Conservation (phyloP, 1,140 invertebrate species). For the Papilio aristodemus region DNA sequence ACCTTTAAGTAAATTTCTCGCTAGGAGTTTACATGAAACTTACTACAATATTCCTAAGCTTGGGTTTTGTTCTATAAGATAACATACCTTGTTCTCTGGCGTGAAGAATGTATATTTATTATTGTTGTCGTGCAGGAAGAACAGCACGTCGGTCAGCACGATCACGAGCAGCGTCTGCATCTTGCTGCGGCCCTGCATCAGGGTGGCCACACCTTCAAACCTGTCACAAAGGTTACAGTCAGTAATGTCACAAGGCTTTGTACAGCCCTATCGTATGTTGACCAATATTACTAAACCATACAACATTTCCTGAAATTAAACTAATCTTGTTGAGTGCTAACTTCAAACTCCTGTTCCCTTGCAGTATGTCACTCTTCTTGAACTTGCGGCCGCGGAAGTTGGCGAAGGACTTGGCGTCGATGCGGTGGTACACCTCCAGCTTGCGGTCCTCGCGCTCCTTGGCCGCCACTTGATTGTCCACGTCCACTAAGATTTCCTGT, state of each 20-base stretch:
- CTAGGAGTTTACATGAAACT: too few species aligned
- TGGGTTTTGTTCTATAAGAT: too few species aligned
- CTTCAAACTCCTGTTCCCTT: conserved; percentile 89
- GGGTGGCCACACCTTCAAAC: conserved; percentile 91
- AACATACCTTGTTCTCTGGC: conserved; percentile 88
- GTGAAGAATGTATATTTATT: conserved; percentile 91
- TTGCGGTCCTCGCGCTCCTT: conserved; percentile 94
- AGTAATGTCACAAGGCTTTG: too few species aligned
- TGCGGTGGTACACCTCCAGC: conserved; percentile 94
- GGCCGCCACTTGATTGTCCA: conserved; percentile 94
- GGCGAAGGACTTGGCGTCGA: conserved; percentile 95
- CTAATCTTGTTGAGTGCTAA: conserved; percentile 59
- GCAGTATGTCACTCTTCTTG: conserved; percentile 95
- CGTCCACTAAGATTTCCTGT: conserved; percentile 91
- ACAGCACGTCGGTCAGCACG: conserved; percentile 93
- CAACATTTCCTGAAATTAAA: too few species aligned
- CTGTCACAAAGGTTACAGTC: too few species aligned
- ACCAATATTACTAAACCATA: too few species aligned
- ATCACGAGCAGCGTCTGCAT: conserved; percentile 92
- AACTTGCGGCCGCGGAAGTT: conserved; percentile 92
- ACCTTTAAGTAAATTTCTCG: too few species aligned
- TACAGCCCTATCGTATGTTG: too few species aligned
- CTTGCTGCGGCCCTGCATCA: conserved; percentile 92
- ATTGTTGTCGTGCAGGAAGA: conserved; percentile 94
- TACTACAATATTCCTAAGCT: too few species aligned